Conservation (phyloP, 2,113 vertebrate species). For the Colaptes auratus region DNA sequence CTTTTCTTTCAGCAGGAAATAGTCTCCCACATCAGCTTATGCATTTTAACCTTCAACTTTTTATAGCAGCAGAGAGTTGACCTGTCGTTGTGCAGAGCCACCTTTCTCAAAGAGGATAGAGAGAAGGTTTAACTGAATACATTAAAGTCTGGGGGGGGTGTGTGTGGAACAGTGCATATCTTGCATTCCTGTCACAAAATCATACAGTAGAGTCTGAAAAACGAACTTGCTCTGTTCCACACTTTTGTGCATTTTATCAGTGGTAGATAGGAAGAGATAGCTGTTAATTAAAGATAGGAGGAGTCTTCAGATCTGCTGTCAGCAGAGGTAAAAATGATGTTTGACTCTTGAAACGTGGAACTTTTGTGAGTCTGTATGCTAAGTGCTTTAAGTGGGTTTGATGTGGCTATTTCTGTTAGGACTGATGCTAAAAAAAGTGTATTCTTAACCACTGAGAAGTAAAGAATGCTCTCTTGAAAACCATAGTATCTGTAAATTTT, state of each 20-base stretch:
- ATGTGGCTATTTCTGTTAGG: not conserved
- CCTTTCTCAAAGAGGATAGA: constrained; percentile 36
- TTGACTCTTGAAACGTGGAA: not conserved
- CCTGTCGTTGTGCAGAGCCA: not conserved
- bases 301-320: not conserved
- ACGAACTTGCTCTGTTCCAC: not conserved
- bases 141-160: not conserved
- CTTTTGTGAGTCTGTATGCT: fast-evolving
- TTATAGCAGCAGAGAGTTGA: constrained; percentile 41
- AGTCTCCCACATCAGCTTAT: constrained; percentile 41
- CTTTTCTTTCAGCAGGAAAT: constrained; percentile 61
- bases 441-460: not conserved
- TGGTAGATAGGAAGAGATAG: not conserved
- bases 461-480: not conserved
- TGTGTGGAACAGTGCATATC: not conserved
- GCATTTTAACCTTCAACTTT: constrained; percentile 63
- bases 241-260: fast-evolving
- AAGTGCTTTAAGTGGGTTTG: not conserved
- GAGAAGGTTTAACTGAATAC: not conserved
- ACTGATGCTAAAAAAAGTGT: not conserved
- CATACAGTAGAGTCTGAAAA: not conserved
- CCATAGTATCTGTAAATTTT: not conserved
- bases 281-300: not conserved
- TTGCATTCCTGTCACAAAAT: not conserved
- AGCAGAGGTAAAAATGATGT: not conserved